Base-by-base conservation (phyloP, 2,113 vertebrate genomes). In the Riparia riparia region DNA sequence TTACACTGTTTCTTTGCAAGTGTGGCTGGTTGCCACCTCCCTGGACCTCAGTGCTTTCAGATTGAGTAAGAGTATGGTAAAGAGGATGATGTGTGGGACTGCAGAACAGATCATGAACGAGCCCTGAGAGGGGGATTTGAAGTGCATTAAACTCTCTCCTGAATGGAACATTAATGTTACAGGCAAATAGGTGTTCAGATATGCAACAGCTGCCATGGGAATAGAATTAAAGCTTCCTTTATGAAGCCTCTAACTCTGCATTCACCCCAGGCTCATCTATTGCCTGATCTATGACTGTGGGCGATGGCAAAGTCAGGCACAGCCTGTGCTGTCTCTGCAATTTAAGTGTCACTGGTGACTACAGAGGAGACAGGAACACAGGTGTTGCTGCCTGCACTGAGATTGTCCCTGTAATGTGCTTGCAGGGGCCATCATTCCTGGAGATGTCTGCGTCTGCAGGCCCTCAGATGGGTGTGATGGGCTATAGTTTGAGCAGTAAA, bases 181-280 rank as follows among this genome's bases (percentile, higher is more conserved):
- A 70, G 66, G 31, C 51, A 94, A 90, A 93, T 89, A 69, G 16
- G 10, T 4, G 6, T 65, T 91, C 91, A 53, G 60, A 78, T 82
- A 93, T 56, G 68, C 82, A 87, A 86, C 58, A 89, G 58, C 73
- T 91, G 79, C 76, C 4, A 0, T 5, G 37, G 90, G 89, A 93
- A 81, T 72, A 81, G 54, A 82, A 70, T 70, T 80, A 93, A 93
- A 93, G 68, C 44, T 91, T 93, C 73, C 53, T 89, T 89, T 65
- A n/a, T 76, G 88, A 90, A 89, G 64, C 68, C 50, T 92, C 49
- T 90, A 89, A 95, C 56, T 73, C 70, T 42, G 1, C 8, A 6
- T 84, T 89, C 79, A 82, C 45, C 3, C 11, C 47, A 76, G 83
- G 34, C 50, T 96, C 39, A 21, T 83, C 50, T 92, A 4, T 72